A percentile compares a stretch with the other conserved stretches of the same genome.
Evolutionary conservation across 2,888 invertebrate genomes (phyloP).

Genomic region (Spodoptera picta): DNA sequence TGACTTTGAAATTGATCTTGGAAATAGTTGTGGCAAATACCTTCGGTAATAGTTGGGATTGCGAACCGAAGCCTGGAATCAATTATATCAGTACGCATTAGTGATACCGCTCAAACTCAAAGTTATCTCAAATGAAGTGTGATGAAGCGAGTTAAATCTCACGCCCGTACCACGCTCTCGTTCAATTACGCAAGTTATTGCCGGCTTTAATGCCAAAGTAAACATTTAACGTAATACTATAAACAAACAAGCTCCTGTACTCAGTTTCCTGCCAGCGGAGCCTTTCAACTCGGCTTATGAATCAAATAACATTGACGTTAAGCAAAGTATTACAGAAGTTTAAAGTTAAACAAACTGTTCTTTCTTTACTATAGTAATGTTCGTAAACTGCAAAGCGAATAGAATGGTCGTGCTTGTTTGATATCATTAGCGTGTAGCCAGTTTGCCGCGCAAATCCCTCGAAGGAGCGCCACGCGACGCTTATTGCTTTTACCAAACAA

Average conservation of each 20-base stretch:
- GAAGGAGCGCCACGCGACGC: constrained; percentile 13
- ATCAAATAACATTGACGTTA: constrained; percentile 19
- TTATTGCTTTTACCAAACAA: constrained; percentile 48
- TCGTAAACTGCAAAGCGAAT: constrained; percentile 1
- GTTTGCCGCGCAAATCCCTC: constrained; percentile 23
- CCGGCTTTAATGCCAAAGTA: constrained; percentile 36
- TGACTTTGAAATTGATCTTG: neutral
- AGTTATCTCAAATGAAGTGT: constrained; percentile 29
- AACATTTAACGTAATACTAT: constrained; percentile 42
- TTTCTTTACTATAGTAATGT: too few species aligned
- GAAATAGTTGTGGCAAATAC: constrained; percentile 1
- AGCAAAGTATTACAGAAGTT: constrained; percentile 3
- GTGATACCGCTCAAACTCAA: constrained; percentile 12
- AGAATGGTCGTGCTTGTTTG: constrained; percentile 22
- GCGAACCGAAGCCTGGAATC: neutral
- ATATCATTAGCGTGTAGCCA: constrained; percentile 25
- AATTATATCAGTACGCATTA: constrained; percentile 4
- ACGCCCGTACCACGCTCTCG: constrained; percentile 10
- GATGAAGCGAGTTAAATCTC: constrained; percentile 27
- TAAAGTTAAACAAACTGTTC: neutral
- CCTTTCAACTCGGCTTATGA: constrained; percentile 13
- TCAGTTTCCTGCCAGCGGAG: constrained; percentile 20
- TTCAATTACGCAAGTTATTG: constrained; percentile 46
- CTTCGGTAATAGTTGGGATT: constrained; percentile 4
- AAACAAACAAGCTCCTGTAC: constrained; percentile 34